A percentile compares a stretch with the other conserved stretches of the same genome.
Evolutionary conservation across 2,888 invertebrate genomes (phyloP).

Genomic region (Scaptomyza tumidula): DNA sequence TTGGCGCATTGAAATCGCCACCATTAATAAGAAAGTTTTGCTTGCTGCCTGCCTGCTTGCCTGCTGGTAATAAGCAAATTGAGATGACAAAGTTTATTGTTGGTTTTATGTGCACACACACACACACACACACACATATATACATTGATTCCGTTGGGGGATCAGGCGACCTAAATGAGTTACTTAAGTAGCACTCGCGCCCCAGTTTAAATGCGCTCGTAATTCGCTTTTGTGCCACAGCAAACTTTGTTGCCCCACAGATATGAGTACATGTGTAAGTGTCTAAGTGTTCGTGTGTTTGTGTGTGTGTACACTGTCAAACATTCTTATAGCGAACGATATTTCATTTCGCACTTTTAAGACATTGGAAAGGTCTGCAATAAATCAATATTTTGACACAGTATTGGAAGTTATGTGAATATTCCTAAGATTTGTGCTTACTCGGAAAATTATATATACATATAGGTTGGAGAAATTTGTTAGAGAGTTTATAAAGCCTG

Average conservation of each 20-base stretch:
- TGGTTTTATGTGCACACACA: conserved; percentile 61
- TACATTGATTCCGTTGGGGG: conserved; percentile 49
- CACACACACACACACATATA: conserved; percentile 7
- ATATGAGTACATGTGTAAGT: conserved; percentile 1
- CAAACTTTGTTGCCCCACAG: conserved; percentile 66
- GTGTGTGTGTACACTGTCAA: conserved; percentile 34
- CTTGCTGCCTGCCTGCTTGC: conserved; percentile 35
- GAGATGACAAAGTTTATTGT: conserved; percentile 81
- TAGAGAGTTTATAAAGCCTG: not conserved
- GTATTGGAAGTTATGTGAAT: no score
- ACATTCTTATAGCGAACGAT: not conserved
- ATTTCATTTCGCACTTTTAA: no score
- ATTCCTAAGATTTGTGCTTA: no score
- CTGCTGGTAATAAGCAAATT: conserved; percentile 79
- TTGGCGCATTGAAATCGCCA: conserved; percentile 73
- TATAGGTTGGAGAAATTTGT: not conserved
- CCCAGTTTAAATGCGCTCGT: conserved; percentile 80
- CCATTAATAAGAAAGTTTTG: conserved; percentile 78
- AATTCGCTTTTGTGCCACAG: conserved; percentile 77
- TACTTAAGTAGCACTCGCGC: conserved; percentile 80
- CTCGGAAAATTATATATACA: not conserved
- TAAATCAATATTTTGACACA: not conserved
- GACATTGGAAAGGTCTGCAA: not conserved
- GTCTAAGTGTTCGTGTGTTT: not conserved
- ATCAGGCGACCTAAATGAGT: conserved; percentile 74